A percentile compares a stretch with the other conserved stretches of the same genome.
phyloP scores from a whole-genome alignment of 2,797 vertebrate genomes.

The Amniataba percoides region DNA sequence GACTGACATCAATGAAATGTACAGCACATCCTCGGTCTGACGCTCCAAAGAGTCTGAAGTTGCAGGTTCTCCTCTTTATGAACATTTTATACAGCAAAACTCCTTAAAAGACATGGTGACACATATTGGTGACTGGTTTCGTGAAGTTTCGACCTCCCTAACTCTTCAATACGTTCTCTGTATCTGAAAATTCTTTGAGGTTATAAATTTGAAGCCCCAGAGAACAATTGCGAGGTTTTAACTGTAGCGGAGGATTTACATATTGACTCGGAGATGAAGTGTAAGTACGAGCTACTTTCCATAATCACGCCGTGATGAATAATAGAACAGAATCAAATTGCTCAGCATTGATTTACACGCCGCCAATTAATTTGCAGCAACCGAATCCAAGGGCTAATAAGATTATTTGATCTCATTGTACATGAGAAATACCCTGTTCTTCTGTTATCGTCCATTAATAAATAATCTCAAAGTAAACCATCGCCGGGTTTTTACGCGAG shows the following conservation, averaged over 20 bases:
- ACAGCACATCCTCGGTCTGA: not conserved
- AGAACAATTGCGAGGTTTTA: constrained; percentile 9
- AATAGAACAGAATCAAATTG: constrained; percentile 48
- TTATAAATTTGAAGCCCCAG: constrained; percentile 34
- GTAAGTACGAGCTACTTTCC: constrained; percentile 52
- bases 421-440: constrained; percentile 38
- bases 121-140: constrained; percentile 9
- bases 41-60: not conserved
- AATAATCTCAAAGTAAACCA: constrained; percentile 45
- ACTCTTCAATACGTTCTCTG: constrained; percentile 16
- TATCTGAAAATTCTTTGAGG: constrained; percentile 28
- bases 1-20: constrained; percentile 12
- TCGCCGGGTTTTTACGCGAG: constrained; percentile 36
- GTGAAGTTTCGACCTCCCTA: constrained; percentile 16
- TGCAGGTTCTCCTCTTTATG: not conserved
- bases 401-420: constrained; percentile 59
- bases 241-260: constrained; percentile 40
- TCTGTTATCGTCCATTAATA: constrained; percentile 48
- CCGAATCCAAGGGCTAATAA: constrained; percentile 57
- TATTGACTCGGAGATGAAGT: constrained; percentile 65
- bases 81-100: not conserved
- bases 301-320: constrained; percentile 55
- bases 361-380: constrained; percentile 52
- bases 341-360: constrained; percentile 50
- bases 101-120: not conserved